A percentile compares a stretch with the other conserved stretches of the same genome.
phyloP scores from a whole-genome alignment of 2,888 invertebrate species.

The Synanthedon andrenaeformis region DNA sequence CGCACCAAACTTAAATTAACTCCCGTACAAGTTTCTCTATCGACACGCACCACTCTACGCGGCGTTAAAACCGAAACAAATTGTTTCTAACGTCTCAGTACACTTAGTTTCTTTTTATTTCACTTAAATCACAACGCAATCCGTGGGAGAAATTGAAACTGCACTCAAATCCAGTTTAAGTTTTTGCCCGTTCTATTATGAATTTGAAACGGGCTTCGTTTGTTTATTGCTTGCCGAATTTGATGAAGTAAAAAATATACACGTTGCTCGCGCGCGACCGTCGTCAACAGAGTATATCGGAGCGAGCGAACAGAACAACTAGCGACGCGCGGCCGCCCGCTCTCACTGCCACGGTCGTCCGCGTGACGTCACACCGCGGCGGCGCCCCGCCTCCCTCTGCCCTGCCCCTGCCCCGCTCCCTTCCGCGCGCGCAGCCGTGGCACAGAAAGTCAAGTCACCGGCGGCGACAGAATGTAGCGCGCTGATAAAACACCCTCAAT shows the following conservation, averaged over 20 bases:
- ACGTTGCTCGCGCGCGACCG: constrained; percentile 64
- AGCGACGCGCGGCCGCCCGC: constrained; percentile 44
- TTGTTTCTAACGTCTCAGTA: constrained; percentile 38
- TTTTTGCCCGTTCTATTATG: constrained; percentile 29
- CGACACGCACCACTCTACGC: constrained; percentile 49
- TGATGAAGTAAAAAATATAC: constrained; percentile 30
- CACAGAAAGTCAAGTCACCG: constrained; percentile 61
- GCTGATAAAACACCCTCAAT: constrained; percentile 62
- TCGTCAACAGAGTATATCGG: constrained; percentile 58
- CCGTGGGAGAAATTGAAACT: constrained; percentile 47
- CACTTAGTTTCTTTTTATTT: constrained; percentile 15
- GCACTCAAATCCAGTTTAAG: constrained; percentile 32
- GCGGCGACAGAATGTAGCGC: constrained; percentile 57
- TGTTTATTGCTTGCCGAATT: constrained; percentile 12
- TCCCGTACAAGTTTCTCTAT: constrained; percentile 28
- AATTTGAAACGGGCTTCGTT: constrained; percentile 31
- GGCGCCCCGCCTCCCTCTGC: constrained; percentile 16
- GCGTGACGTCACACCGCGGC: constrained; percentile 54
- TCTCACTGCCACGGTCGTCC: constrained; percentile 68
- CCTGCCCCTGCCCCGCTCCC: too few species aligned
- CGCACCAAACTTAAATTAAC: constrained; percentile 58
- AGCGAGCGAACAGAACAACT: constrained; percentile 36
- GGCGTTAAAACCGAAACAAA: constrained; percentile 46
- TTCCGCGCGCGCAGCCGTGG: constrained; percentile 42
- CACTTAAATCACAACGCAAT: constrained; percentile 47